Evolutionary conservation across 2,113 vertebrate genomes (phyloP), one percentile per base, ranked within the genome.

Genomic region (Casuarius casuarius): DNA sequence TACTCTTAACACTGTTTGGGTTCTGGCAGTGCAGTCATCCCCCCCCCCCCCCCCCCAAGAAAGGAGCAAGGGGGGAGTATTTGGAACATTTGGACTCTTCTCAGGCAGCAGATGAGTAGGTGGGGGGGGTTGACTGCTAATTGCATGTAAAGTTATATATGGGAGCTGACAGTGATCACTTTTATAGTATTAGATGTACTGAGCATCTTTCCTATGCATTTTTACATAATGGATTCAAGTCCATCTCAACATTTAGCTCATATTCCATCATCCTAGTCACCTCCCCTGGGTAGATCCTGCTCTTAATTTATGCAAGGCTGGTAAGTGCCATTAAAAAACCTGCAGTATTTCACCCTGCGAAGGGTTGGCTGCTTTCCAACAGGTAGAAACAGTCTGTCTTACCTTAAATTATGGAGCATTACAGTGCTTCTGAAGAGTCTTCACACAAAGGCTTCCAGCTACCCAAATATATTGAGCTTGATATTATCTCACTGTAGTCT

Each of bases 241-340:
- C 35, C 1, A 2, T 4, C 49, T 17, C 67, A 10, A 7, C 9
- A 23, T 0, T 11, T 86, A 78, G 80, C 71, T 16, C 58, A 5
- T 5, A 0, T 7, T 38, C 68, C 11, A 5, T 58, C 3, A 0
- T 0, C 23, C 28, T 15, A 7, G 12, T 31, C 18, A 2, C 14
- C 28, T 38, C 58, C 26, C 44, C 1, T 18, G 0, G 26, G 12
- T 3, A 3, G 66, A 66, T 54, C 51, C 82, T 13, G 14, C 7
- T 13, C 75, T 2, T 38, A 1, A 46, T 35, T 35, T 4, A 15
- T 5, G 0, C 56, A 5, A 0, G 0, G 2, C 0, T 2, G 5
- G 4, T 0, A 4, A 0, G 1, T 26, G 7, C 42, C 56, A 2
- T 21, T 9, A 38, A 2, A 5, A 14, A 0, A 11, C 8, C 58